Percentiles rank a stretch among this genome's conserved stretches.
These are phyloP conservation scores for Entosphenus tridentatus DNA, from an alignment of 2,113 vertebrate genomes.

Conservation along the genomic window DNA sequence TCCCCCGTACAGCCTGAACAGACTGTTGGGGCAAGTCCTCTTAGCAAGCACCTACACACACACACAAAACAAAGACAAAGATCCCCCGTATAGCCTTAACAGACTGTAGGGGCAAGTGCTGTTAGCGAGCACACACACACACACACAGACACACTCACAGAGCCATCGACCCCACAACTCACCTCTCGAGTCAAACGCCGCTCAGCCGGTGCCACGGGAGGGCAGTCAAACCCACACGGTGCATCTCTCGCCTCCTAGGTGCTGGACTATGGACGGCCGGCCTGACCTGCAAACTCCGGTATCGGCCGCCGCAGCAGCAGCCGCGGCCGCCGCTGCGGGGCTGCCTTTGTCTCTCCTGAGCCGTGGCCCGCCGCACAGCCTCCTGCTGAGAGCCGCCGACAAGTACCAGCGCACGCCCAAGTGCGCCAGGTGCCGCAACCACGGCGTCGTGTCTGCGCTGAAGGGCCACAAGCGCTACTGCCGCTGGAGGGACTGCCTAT, in stretches of 20 bases:
- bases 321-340: constrained; percentile 18
- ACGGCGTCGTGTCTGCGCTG: constrained; percentile 82
- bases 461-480: constrained; percentile 98
- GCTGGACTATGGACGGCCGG: background rate
- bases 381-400: constrained; percentile 61
- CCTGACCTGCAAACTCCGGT: background rate
- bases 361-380: constrained; percentile 38
- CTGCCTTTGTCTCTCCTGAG: constrained; percentile 41
- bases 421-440: constrained; percentile 87
- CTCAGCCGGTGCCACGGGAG: too few species aligned
- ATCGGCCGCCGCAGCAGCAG: constrained; percentile 23
- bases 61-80: too few species aligned
- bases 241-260: background rate
- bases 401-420: constrained; percentile 93
- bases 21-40: too few species aligned
- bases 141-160: too few species aligned
- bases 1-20: too few species aligned
- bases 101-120: too few species aligned
- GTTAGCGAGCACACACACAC: too few species aligned
- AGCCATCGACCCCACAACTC: too few species aligned
- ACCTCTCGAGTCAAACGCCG: too few species aligned
- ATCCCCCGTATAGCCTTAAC: too few species aligned
- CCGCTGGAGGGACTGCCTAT: constrained; percentile 98
- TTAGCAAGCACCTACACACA: too few species aligned
- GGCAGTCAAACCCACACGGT: background rate